Conservation (phyloP, 2,113 vertebrate genomes). For the Notothenia rossii region DNA sequence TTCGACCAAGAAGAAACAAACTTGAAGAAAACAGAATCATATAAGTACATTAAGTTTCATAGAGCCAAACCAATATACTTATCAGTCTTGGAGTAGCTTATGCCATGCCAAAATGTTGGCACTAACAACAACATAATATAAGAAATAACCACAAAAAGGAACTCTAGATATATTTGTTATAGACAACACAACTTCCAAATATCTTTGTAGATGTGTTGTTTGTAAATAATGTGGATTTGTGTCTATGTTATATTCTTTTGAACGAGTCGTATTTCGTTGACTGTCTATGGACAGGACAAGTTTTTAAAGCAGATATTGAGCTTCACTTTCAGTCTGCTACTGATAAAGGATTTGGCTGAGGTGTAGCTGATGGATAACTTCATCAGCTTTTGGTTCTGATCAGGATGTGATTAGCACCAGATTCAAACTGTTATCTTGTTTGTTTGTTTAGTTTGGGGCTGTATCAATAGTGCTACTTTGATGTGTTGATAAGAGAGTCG, state of each 20-base stretch:
- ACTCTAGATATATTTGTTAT: no score
- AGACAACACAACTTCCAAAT: not conserved
- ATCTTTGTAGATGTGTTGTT: not conserved
- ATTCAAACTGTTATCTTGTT: conserved; percentile 1
- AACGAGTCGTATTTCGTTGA: not conserved
- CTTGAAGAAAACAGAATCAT: no score
- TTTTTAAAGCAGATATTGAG: not conserved
- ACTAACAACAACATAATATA: not conserved
- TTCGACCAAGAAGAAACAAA: no score
- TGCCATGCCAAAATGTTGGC: not conserved
- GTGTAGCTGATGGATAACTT: not conserved
- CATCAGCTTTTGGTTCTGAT: conserved; percentile 36
- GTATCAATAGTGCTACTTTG: not conserved
- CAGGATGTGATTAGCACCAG: not conserved
- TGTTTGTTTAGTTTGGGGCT: not conserved
- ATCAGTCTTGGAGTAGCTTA: not conserved
- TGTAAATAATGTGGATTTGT: not conserved
- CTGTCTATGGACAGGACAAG: no score
- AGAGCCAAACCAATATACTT: no score
- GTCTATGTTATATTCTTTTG: not conserved
- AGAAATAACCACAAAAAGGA: not conserved
- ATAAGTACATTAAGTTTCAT: no score
- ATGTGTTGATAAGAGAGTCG: conserved; percentile 33
- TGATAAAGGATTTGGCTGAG: conserved; percentile 10
- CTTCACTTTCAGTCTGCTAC: not conserved